These are phyloP conservation scores for Brachionus rotundiformis DNA, from an alignment of 1,140 invertebrate genomes.

Conservation along the genomic window DNA sequence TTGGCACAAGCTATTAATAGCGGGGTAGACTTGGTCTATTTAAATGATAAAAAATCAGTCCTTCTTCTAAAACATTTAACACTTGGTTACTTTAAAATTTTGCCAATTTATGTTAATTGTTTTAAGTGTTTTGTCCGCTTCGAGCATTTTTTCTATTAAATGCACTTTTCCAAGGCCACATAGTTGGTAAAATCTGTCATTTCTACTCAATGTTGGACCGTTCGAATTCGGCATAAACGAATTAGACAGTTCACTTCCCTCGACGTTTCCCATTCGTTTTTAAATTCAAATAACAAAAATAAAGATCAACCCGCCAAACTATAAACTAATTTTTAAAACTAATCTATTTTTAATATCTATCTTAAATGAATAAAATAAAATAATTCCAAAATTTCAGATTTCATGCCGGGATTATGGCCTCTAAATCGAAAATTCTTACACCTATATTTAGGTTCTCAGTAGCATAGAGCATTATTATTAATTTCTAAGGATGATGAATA, in stretches of 20 bases:
- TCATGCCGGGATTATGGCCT: not conserved
- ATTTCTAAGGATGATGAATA: not conserved
- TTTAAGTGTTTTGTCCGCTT: constrained; percentile 15
- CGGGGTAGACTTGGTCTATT: constrained; percentile 40
- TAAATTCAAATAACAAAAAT: not conserved
- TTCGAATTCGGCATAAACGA: constrained; percentile 26
- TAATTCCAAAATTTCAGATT: not conserved
- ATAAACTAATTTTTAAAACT: constrained; percentile 31
- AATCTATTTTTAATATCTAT: constrained; percentile 44
- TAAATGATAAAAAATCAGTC: not conserved
- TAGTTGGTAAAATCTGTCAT: constrained; percentile 51
- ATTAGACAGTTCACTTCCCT: constrained; percentile 14
- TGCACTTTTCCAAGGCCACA: constrained; percentile 52
- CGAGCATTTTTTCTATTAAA: constrained; percentile 52
- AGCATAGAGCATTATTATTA: not conserved
- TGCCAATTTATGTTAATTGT: constrained; percentile 53
- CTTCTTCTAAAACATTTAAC: not conserved
- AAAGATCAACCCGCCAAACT: not conserved
- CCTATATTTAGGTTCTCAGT: not conserved
- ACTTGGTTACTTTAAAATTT: constrained; percentile 51
- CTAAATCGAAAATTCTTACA: not conserved
- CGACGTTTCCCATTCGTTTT: constrained; percentile 40
- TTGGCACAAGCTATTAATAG: constrained; percentile 50
- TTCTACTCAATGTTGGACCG: constrained; percentile 38
- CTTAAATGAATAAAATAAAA: not conserved